Evolutionary conservation across 1,140 invertebrate genomes (phyloP).

Genomic region (Leptinotarsa undecemlineata): DNA sequence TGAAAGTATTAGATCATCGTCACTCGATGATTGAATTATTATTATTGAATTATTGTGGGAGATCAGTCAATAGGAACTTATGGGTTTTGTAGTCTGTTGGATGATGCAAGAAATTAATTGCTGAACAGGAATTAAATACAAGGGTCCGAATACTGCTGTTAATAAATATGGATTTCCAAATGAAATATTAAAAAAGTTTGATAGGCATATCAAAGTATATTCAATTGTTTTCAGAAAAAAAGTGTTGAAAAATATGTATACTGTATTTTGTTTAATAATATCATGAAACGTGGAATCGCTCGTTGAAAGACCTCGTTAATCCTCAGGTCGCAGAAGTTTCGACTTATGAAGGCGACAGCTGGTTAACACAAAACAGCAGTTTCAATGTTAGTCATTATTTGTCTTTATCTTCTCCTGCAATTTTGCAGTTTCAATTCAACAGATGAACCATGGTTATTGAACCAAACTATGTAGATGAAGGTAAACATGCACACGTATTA

Average conservation of each 20-base stretch:
- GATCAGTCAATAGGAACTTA: conserved; percentile 3
- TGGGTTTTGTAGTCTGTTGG: neutral
- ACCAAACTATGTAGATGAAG: too few relatives aligned
- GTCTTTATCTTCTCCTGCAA: too few relatives aligned
- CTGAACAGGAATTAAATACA: neutral
- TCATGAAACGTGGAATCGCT: too few relatives aligned
- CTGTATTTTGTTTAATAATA: too few relatives aligned
- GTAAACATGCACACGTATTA: too few relatives aligned
- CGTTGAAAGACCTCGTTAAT: too few relatives aligned
- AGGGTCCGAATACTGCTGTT: neutral
- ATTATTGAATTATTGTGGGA: neutral
- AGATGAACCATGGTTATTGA: too few relatives aligned
- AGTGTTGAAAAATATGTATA: neutral
- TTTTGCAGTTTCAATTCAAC: too few relatives aligned
- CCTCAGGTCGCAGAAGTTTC: too few relatives aligned
- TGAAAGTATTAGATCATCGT: neutral
- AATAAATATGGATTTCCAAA: neutral
- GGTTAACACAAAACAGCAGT: too few relatives aligned
- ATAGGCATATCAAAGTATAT: neutral
- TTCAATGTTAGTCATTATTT: too few relatives aligned
- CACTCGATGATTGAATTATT: neutral
- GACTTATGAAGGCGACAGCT: too few relatives aligned
- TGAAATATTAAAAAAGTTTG: neutral
- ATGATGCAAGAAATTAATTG: neutral
- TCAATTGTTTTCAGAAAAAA: neutral